Conservation (phyloP, 2,888 invertebrate genomes). For the Microchrysa polita region DNA sequence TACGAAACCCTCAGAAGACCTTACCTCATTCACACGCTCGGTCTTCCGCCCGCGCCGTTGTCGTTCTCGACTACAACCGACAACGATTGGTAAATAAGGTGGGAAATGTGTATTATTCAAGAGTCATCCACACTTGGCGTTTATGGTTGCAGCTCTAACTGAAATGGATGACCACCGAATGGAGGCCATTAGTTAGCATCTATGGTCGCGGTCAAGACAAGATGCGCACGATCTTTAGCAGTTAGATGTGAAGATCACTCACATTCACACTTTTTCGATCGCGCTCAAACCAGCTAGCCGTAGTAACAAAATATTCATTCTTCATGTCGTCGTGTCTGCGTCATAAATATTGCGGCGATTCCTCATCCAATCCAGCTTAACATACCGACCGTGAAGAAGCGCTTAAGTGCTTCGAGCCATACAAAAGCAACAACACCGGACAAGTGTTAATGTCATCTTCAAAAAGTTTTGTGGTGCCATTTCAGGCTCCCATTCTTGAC, state of each 20-base stretch:
- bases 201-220: neutral
- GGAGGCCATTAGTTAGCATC: slow-evolving; percentile 2
- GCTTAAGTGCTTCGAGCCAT: neutral
- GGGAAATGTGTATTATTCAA: slow-evolving; percentile 9
- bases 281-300: neutral
- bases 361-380: neutral
- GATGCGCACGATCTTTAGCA: neutral
- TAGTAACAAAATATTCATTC: neutral
- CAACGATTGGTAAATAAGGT: no score
- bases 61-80: neutral
- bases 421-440: slow-evolving; percentile 10
- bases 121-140: slow-evolving; percentile 13
- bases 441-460: slow-evolving; percentile 18
- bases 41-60: neutral
- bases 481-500: slow-evolving; percentile 14
- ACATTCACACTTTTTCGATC: neutral
- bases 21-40: slow-evolving; percentile 17
- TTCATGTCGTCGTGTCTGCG: neutral
- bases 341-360: no score
- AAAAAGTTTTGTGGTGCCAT: slow-evolving; percentile 16
- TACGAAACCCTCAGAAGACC: neutral
- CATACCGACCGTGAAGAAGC: neutral
- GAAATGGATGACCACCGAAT: slow-evolving; percentile 21
- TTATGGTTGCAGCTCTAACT: slow-evolving; percentile 6
- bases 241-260: slow-evolving; percentile 6